These are phyloP conservation scores for Orussus abietinus DNA, from an alignment of 1,140 invertebrate genomes.

Conservation along the genomic window DNA sequence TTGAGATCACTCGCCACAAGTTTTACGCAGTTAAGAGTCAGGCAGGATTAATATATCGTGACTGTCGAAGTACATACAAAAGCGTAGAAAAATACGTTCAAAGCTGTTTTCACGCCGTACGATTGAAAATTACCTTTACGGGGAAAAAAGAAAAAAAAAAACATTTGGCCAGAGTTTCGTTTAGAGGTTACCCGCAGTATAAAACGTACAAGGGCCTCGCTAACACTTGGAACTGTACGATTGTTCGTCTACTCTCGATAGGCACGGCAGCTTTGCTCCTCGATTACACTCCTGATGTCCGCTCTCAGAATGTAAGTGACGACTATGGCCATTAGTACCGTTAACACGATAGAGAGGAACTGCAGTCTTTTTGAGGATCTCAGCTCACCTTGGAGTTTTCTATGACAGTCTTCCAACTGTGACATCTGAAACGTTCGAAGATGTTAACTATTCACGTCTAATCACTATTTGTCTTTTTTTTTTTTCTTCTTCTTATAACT, in stretches of 20 bases:
- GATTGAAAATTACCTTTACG: conserved; percentile 3
- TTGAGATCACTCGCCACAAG: too few relatives aligned
- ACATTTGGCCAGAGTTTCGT: not conserved
- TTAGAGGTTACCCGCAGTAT: not conserved
- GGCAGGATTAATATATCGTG: not conserved
- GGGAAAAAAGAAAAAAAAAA: conserved; percentile 6
- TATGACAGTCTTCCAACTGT: conserved; percentile 38
- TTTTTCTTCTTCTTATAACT: too few relatives aligned
- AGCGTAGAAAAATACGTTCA: conserved; percentile 22
- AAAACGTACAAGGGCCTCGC: conserved; percentile 1
- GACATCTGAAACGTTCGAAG: conserved; percentile 34
- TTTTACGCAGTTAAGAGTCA: too few relatives aligned
- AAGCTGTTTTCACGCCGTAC: not conserved
- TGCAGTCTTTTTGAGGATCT: conserved; percentile 36
- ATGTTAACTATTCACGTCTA: conserved; percentile 2
- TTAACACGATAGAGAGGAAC: conserved; percentile 37
- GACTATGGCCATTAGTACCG: conserved; percentile 33
- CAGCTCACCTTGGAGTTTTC: conserved; percentile 36
- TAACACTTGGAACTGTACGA: too few relatives aligned
- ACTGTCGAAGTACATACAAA: conserved; percentile 13
- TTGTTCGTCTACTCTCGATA: conserved; percentile 18
- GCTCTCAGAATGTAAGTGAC: conserved; percentile 29
- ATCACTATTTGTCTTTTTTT: not conserved
- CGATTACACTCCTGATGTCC: conserved; percentile 24
- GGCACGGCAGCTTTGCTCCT: conserved; percentile 19